phyloP scores from a whole-genome alignment of 2,113 vertebrate genomes.

The Strix aluco region DNA sequence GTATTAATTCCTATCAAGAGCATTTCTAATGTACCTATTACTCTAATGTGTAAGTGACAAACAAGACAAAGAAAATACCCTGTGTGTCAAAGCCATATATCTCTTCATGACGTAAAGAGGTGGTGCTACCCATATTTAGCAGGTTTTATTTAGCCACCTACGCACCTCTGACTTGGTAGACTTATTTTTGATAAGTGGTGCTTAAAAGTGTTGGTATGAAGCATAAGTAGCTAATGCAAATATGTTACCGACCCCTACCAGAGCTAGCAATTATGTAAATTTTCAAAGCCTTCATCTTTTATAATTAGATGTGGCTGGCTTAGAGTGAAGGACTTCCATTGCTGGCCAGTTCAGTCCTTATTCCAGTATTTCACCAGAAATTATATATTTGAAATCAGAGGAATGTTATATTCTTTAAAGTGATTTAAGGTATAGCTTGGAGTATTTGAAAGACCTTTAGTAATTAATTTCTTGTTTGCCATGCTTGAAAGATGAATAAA shows the following conservation, averaged over 20 bases:
- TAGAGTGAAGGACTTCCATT: conserved; percentile 70
- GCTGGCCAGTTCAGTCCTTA: conserved; percentile 59
- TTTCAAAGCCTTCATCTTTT: conserved; percentile 81
- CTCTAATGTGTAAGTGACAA: conserved; percentile 57
- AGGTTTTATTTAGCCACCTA: conserved; percentile 79
- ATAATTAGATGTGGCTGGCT: conserved; percentile 79
- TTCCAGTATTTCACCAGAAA: conserved; percentile 54
- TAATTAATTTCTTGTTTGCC: conserved; percentile 66
- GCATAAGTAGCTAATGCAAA: conserved; percentile 86
- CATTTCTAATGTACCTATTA: conserved; percentile 63
- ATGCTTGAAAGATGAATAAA: conserved; percentile 68
- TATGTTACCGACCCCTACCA: conserved; percentile 83
- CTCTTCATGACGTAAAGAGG: conserved; percentile 53
- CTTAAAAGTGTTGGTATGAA: conserved; percentile 82
- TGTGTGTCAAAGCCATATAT: conserved; percentile 66
- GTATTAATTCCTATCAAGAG: conserved; percentile 53
- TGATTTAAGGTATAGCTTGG: conserved; percentile 27
- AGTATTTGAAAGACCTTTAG: conserved; percentile 53
- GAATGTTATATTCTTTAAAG: conserved; percentile 59
- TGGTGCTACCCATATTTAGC: conserved; percentile 65
- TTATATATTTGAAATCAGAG: conserved; percentile 59
- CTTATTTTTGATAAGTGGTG: conserved; percentile 80
- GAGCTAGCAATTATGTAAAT: conserved; percentile 84
- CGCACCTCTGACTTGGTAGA: conserved; percentile 77
- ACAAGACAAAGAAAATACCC: conserved; percentile 62